Base-by-base conservation (phyloP, 2,888 invertebrate species). In the Ligdia adustata region DNA sequence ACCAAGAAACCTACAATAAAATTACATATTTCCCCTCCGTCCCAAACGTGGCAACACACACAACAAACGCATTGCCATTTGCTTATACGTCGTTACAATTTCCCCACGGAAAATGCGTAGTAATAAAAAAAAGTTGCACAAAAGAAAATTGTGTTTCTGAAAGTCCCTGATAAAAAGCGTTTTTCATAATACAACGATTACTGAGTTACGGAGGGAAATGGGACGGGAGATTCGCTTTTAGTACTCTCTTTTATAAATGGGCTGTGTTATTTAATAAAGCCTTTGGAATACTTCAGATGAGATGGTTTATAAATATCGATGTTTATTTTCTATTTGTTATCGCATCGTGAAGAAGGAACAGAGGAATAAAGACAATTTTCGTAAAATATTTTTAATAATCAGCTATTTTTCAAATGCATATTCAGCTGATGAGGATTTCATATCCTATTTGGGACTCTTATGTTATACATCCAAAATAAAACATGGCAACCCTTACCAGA, bases 131-230 rank as follows among this genome's bases (percentile, higher is more conserved):
- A 72, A 66, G 57, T 65, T 63, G 58, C 62, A 61, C 67, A 67
- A 72, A 70, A 65, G 67, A 70, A 72, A 72, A 74, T 73, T 74
- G 68, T 70, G 62, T 71, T 69, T 64, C 58, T 42, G 57, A 52
- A 63, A 61, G 65, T 61, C 59, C 45, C 54, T 60, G 54, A 67
- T 66, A 69, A 64, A 56, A 57, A 48, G 32, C 58, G 61, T 62
- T 65, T 56, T 58, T 67, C 65, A 65, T 72, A 71, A 68, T 69
- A 66, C 51, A 47, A 48, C 61, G 64, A 69, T 71, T 70, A 71
- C 64, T 64, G 62, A 51, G 63, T 60, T 53, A 47, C 52, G 60
- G 32, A 31, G 58, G 55, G 56, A 49, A 58, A 61, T 60, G 62
- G 54, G 55, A 54, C 15, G 41, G 28, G 46, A 57, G 51, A 47